phyloP scores from a whole-genome alignment of 2,797 vertebrate species.

The Dermochelys coriacea region DNA sequence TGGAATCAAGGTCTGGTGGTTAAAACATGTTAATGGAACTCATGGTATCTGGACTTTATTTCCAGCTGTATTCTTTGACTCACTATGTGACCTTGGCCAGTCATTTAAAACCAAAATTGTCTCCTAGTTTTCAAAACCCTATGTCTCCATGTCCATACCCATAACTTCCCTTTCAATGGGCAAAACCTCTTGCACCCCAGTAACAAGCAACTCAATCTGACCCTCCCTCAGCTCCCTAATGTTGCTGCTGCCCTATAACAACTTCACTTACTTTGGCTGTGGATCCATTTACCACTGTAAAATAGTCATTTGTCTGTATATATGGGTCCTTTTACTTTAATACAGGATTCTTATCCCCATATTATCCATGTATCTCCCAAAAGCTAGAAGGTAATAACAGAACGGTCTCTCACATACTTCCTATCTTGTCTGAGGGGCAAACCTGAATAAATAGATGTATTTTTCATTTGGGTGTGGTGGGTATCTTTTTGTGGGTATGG shows the following conservation, averaged over 20 bases:
- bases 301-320: background rate
- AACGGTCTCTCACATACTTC: rapidly evolving
- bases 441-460: background rate
- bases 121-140: background rate
- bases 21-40: background rate
- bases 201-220: background rate
- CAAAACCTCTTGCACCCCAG: background rate
- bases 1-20: background rate
- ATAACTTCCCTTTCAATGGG: background rate
- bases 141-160: background rate
- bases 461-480: background rate
- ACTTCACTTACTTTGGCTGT: background rate
- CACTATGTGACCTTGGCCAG: background rate
- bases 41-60: background rate
- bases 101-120: background rate
- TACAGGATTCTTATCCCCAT: background rate
- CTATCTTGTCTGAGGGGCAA: background rate
- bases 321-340: background rate
- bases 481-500: background rate
- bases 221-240: background rate
- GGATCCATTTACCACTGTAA: background rate
- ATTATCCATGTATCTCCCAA: background rate
- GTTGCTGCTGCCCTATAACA: background rate
- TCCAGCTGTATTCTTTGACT: background rate
- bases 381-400: background rate